Percentiles rank a stretch among this genome's conserved stretches.
phyloP scores from a whole-genome alignment of 1,140 invertebrate genomes.

The Cataglyphis hispanica region DNA sequence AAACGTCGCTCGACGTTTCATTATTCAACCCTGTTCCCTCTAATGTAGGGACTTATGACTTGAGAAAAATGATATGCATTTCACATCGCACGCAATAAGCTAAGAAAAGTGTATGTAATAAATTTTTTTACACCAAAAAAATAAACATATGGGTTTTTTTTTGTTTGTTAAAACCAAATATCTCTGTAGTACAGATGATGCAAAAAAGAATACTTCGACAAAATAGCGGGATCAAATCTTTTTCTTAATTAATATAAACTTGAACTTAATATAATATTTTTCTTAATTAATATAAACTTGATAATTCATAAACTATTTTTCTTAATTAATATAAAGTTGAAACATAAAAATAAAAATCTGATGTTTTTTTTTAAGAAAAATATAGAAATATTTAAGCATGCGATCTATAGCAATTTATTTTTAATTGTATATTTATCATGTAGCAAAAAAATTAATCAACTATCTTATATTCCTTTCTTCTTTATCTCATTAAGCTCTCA shows the following conservation, averaged over 20 bases:
- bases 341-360: not conserved
- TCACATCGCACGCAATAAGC: not conserved
- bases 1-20: not conserved
- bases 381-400: not conserved
- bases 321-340: not conserved
- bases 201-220: not conserved
- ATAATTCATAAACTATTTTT: no score
- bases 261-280: no score
- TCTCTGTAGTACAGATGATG: not conserved
- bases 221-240: not conserved
- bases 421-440: not conserved
- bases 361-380: not conserved
- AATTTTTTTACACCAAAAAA: not conserved
- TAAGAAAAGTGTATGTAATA: not conserved
- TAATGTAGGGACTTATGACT: not conserved
- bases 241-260: not conserved
- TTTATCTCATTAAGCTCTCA: not conserved
- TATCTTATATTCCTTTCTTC: not conserved
- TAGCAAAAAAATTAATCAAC: not conserved
- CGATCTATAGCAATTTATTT: not conserved
- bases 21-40: conserved; percentile 7
- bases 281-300: not conserved
- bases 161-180: not conserved
- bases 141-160: not conserved
- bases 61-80: not conserved